Base-by-base conservation (phyloP, 2,797 vertebrate genomes). In the Crocodylus rhombifer region DNA sequence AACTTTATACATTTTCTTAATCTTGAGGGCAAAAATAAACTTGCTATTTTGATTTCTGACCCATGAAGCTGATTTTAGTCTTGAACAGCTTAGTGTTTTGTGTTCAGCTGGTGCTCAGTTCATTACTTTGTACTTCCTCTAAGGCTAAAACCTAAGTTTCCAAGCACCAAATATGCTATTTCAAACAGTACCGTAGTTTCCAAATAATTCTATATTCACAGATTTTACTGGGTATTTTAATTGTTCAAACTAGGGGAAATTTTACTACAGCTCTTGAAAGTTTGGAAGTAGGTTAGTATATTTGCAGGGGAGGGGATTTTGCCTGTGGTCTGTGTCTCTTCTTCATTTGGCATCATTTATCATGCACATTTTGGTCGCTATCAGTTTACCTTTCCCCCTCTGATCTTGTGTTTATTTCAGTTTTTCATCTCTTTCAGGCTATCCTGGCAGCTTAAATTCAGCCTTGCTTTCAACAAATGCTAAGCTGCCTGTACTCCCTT, bases 21-120 rank as follows among this genome's bases (percentile, higher is more conserved):
- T 42, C 6, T 36, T 21, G 85, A 80, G 76, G 94, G 90, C 78
- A 93, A 73, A 87, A 80, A 84, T 61, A 5, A 71, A 58, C 74
- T 96, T 95, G 88, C 57, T 86, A 56, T 2, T 2, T 81, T 33
- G 42, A 11, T 36, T 58, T 93, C 87, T 84, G 58, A 80, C 89
- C 51, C 2, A 0, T 63, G 78, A 23, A 90, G 57, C 67, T 80
- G 33, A 1, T 65, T 64, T 80, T 85, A 82, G 65, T 60, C 78
- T 8, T 81, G 30, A 56, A 11, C 36, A 75, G 87, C 77, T 51
- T 67, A 90, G 30, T 16, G 20, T 11, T 88, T 87, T 80, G 30
- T 77, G 23, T 88, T 73, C 75, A 36, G 36, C 15, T 77, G 33
- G 74, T 62, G n/a, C 58, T 87, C 15, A 1, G 2, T 77, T 92